Evolutionary conservation across 2,113 vertebrate species (phyloP).

Genomic region (Forbesichthys papilliferus): DNA sequence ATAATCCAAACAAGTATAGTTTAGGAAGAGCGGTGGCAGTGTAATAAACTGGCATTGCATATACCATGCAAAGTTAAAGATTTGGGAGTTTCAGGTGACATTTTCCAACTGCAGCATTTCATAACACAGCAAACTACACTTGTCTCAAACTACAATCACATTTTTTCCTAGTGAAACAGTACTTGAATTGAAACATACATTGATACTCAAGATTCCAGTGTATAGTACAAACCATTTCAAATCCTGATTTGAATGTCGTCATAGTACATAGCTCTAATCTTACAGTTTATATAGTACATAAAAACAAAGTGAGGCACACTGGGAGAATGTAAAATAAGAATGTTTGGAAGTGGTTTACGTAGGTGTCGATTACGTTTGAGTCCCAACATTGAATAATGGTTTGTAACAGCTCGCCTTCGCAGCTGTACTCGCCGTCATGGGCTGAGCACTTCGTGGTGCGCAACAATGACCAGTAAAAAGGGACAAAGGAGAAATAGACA

Average conservation of each 20-base stretch:
- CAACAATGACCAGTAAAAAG: conserved; percentile 31
- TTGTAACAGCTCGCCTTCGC: too few relatives aligned
- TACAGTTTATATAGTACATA: conserved; percentile 3
- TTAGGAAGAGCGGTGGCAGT: conserved; percentile 47
- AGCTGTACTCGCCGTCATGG: too few relatives aligned
- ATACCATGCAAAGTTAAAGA: conserved; percentile 14
- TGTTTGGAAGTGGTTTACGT: conserved; percentile 36
- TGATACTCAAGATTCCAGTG: conserved; percentile 39
- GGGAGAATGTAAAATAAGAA: conserved; percentile 22
- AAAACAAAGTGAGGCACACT: conserved; percentile 45
- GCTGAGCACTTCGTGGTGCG: conserved; percentile 39
- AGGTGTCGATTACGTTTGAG: conserved; percentile 28
- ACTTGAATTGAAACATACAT: conserved; percentile 46
- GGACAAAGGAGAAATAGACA: not conserved
- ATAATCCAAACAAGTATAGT: conserved; percentile 4
- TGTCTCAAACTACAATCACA: conserved; percentile 25
- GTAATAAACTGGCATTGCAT: conserved; percentile 47
- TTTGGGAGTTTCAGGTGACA: not conserved
- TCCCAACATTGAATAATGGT: not conserved
- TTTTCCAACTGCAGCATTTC: not conserved
- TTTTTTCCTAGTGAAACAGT: conserved; percentile 20
- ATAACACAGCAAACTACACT: not conserved
- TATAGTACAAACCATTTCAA: not conserved
- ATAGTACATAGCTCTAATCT: not conserved
- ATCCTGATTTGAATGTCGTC: conserved; percentile 15